Conservation (phyloP, 1,140 invertebrate genomes). For the Hylyphantes graminicola region DNA sequence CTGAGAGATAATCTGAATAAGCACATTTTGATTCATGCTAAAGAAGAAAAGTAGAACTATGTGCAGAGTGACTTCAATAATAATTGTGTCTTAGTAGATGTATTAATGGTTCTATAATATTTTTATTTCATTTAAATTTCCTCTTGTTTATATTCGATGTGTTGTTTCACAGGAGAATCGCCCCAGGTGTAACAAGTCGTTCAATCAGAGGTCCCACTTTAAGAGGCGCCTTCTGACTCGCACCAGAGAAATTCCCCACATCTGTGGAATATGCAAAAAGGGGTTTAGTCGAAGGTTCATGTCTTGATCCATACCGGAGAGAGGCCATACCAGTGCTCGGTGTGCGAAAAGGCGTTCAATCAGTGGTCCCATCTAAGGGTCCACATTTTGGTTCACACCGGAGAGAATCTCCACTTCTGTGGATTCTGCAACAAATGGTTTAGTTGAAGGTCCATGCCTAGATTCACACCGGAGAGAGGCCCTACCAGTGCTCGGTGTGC, state of each 20-base stretch:
- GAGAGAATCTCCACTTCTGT: slow-evolving; percentile 76
- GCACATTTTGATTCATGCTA: slow-evolving; percentile 75
- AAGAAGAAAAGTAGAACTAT: background rate
- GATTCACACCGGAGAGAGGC: slow-evolving; percentile 83
- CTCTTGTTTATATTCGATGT: slow-evolving; percentile 90
- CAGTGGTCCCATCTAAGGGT: slow-evolving; percentile 44
- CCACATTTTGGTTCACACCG: slow-evolving; percentile 76
- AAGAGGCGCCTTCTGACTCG: slow-evolving; percentile 96
- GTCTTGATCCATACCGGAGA: slow-evolving; percentile 71
- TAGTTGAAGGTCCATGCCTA: slow-evolving; percentile 75
- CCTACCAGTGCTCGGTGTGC: slow-evolving; percentile 70
- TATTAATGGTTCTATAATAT: too few species aligned
- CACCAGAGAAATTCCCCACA: slow-evolving; percentile 95
- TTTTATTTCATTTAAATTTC: slow-evolving; percentile 84
- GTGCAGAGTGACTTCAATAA: slow-evolving; percentile 62
- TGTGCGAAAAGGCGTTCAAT: slow-evolving; percentile 70
- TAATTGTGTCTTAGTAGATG: too few species aligned
- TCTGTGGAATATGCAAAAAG: slow-evolving; percentile 92
- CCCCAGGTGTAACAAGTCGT: slow-evolving; percentile 80
- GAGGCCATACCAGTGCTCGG: background rate
- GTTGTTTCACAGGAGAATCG: slow-evolving; percentile 95
- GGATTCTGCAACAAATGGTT: slow-evolving; percentile 73
- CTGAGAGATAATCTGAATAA: slow-evolving; percentile 91
- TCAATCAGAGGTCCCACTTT: slow-evolving; percentile 77
- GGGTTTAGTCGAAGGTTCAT: slow-evolving; percentile 91